A percentile compares a stretch with the other conserved stretches of the same genome.
These are phyloP conservation scores for Poeciliopsis presidionis DNA, from an alignment of 2,797 vertebrate species.

Conservation along the genomic window DNA sequence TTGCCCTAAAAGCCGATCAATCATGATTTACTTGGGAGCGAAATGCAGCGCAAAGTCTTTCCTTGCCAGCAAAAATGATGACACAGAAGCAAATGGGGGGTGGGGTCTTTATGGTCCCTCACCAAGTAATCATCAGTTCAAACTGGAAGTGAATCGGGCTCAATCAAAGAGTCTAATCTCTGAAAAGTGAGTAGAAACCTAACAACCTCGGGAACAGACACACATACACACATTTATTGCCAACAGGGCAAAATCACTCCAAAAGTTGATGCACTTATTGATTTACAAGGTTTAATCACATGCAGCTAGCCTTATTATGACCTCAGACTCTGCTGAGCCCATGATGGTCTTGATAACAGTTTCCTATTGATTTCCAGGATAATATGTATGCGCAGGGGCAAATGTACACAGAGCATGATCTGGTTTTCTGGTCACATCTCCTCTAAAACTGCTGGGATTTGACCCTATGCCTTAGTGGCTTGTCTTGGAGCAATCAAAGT, in stretches of 20 bases:
- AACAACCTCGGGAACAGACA: slow-evolving; percentile 26
- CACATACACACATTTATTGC: slow-evolving; percentile 38
- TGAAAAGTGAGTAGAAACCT: neutral
- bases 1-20: slow-evolving; percentile 74
- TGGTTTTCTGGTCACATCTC: slow-evolving; percentile 70
- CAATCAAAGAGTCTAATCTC: slow-evolving; percentile 47
- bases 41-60: slow-evolving; percentile 69
- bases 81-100: slow-evolving; percentile 43
- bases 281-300: slow-evolving; percentile 72
- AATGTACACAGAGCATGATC: slow-evolving; percentile 54
- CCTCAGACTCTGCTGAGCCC: slow-evolving; percentile 48
- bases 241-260: slow-evolving; percentile 42
- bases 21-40: slow-evolving; percentile 78
- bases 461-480: slow-evolving; percentile 70
- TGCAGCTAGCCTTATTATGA: slow-evolving; percentile 59
- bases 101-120: slow-evolving; percentile 33
- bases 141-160: slow-evolving; percentile 41
- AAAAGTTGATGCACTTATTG: slow-evolving; percentile 67
- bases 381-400: slow-evolving; percentile 52
- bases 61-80: slow-evolving; percentile 57
- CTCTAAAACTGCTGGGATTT: slow-evolving; percentile 64
- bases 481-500: slow-evolving; percentile 74
- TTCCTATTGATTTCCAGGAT: slow-evolving; percentile 63
- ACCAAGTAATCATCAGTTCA: slow-evolving; percentile 41
- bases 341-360: slow-evolving; percentile 63